Evolutionary conservation across 53 echinoderm and acorn worm genomes (phyloP).

Genomic region (Echinarachnius parma): DNA sequence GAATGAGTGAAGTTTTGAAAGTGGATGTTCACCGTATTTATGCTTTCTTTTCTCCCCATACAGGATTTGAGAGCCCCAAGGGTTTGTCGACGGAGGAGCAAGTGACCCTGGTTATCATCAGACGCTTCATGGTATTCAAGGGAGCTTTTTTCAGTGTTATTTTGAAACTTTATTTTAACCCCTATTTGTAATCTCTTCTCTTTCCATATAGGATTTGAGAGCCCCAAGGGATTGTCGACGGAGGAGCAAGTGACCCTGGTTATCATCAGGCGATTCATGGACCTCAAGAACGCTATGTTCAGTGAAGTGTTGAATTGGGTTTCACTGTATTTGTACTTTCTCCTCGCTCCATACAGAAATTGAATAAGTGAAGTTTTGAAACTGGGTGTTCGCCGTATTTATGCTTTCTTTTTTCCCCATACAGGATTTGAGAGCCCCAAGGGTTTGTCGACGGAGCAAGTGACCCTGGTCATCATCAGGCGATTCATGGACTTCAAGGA

Average conservation of each 20-base stretch:
- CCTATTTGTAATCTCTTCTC: no score
- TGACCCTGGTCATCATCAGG: constrained; percentile 77
- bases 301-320: no score
- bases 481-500: constrained; percentile 85
- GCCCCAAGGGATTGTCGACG: constrained; percentile 68
- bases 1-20: no score
- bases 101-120: constrained; percentile 85
- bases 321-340: no score
- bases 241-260: constrained; percentile 80
- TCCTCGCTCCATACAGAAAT: no score
- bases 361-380: no score
- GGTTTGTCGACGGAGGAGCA: constrained; percentile 81
- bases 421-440: constrained; percentile 73
- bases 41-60: no score
- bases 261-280: constrained; percentile 87
- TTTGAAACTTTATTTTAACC: no score
- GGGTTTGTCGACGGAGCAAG: constrained; percentile 70
- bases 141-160: no score
- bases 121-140: constrained; percentile 90
- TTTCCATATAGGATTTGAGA: constrained; percentile 57
- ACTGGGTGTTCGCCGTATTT: no score
- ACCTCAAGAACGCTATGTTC: constrained; percentile 96
- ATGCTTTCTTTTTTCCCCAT: no score
- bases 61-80: constrained; percentile 73
- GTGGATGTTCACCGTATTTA: no score